Evolutionary conservation across 2,888 invertebrate genomes (phyloP), one percentile per base, ranked within the genome.

Genomic region (Sclerodermus sp.): DNA sequence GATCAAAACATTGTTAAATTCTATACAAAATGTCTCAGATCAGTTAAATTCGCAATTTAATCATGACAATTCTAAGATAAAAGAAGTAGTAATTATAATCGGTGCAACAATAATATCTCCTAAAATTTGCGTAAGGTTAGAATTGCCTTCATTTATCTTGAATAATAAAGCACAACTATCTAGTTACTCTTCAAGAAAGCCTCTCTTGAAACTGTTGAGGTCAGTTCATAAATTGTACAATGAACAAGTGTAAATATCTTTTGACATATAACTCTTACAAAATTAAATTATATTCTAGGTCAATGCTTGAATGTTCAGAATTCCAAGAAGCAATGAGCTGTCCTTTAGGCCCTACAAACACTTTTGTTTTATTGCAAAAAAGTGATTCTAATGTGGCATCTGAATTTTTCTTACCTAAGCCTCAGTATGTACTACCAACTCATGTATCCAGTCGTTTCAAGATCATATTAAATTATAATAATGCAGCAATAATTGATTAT

Each of bases 31-130:
- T 18, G 62, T 73, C 12, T 67, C 73, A 0, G 60, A 73, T 10
- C 63, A 77, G 3, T 52, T 78, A 5, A 58, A 58, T 9, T 62
- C 65, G 0, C 69, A 78, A 50, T 67, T 78, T 46, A 57, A 60
- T 31, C 54, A 61, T 2, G 51, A 62, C 2, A 57, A 58, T 1
- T 74, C 73, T 49, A 61, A 67, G 16, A 54, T 79, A 1, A 74
- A 67, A 48, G 76, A 77, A 60, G 63, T 79, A 29, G 63, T 72
- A 1, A 64, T 79, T 54, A 48, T 75, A 2, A 67, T 79, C 42
- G 79, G 79, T 30, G 70, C 78, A 1, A 79, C 78, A 9, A 67
- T 77, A 30, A 38, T 77, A 15, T 73, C 76, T 15, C 79, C 79
- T 1, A 78, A 77, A 57, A 49, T 77, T 5, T 68, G 67, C 39